Percentiles rank a stretch among this genome's conserved stretches.
Conservation (phyloP, 2,888 invertebrate genomes). For the Brachyptera putata region DNA sequence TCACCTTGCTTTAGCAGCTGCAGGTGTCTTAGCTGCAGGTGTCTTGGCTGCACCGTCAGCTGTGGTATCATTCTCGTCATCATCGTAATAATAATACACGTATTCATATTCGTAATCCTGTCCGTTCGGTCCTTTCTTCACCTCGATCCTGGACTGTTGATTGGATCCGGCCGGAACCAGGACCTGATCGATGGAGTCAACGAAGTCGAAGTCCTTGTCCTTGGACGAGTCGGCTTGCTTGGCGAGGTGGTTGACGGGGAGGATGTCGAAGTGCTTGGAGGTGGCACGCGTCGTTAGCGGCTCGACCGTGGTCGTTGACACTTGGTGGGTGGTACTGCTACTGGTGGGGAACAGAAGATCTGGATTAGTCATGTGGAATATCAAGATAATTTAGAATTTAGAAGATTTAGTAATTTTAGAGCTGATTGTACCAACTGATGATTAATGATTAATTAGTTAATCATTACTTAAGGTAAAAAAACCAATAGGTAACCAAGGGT, state of each 20-base stretch:
- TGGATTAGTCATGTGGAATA: no score
- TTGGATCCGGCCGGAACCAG: slow-evolving; percentile 35
- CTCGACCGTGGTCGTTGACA: slow-evolving; percentile 15
- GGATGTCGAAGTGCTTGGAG: slow-evolving; percentile 30
- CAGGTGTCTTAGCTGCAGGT: no score
- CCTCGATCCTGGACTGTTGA: slow-evolving; percentile 67
- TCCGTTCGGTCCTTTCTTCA: slow-evolving; percentile 84
- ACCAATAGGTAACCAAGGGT: no score
- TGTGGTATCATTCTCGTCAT: slow-evolving; percentile 59
- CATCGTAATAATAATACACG: slow-evolving; percentile 86
- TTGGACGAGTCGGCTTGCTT: slow-evolving; percentile 16
- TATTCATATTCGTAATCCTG: slow-evolving; percentile 91
- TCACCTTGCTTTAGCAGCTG: slow-evolving; percentile 15
- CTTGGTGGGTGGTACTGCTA: no score
- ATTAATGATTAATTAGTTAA: no score
- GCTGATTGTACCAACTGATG: no score
- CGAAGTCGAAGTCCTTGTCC: slow-evolving; percentile 38
- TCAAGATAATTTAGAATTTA: no score
- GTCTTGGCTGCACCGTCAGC: slow-evolving; percentile 20
- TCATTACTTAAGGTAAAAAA: no score
- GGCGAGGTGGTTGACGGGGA: slow-evolving; percentile 31
- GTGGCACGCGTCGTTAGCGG: slow-evolving; percentile 9
- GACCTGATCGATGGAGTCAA: slow-evolving; percentile 38
- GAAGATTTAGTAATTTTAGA: no score
- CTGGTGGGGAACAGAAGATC: no score